These are phyloP conservation scores for Scyliorhinus canicula DNA, from an alignment of 2,797 vertebrate species.

Conservation along the genomic window DNA sequence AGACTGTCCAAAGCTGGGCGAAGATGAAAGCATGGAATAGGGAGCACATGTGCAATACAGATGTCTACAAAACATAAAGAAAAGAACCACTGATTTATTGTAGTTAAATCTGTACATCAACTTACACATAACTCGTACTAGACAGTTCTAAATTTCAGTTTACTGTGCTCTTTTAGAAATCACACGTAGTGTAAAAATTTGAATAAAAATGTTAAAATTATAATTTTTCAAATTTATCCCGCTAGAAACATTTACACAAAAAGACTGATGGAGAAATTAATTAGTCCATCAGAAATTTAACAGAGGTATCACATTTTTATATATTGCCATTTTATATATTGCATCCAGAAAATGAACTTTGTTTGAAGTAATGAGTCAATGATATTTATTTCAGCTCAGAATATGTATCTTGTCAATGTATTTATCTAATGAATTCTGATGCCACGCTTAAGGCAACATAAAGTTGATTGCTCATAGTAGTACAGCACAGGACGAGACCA, in stretches of 20 bases:
- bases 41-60: slow-evolving; percentile 97
- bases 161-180: background rate
- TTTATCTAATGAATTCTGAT: background rate
- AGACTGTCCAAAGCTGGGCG: slow-evolving; percentile 97
- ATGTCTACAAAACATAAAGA: slow-evolving; percentile 67
- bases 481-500: too few species aligned
- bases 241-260: slow-evolving; percentile 3
- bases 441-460: background rate
- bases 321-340: background rate
- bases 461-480: background rate
- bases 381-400: background rate
- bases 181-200: background rate
- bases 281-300: background rate
- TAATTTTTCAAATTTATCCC: background rate
- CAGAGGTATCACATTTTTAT: background rate
- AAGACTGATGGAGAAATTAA: background rate
- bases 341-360: background rate
- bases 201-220: background rate
- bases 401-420: background rate
- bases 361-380: background rate
- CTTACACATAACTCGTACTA: background rate
- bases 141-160: background rate
- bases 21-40: slow-evolving; percentile 99
- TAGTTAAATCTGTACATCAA: background rate
- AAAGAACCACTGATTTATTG: background rate